Conservation (phyloP, 53 echinoderm and acorn worm species). For the Patiria pectinifera region DNA sequence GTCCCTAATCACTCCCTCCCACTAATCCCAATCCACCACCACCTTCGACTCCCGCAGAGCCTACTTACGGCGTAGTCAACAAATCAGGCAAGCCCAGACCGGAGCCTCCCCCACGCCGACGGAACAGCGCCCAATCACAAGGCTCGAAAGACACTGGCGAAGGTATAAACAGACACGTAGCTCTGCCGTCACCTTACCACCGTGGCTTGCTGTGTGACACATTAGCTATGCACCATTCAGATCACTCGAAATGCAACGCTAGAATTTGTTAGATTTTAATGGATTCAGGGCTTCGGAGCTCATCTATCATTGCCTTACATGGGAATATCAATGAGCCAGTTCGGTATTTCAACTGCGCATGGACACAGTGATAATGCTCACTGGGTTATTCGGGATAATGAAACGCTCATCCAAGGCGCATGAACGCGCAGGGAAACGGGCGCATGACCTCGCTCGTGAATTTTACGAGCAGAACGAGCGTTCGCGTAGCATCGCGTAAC, state of each 20-base stretch:
- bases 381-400: too few relatives aligned
- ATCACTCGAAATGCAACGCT: background rate
- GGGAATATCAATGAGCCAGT: too few relatives aligned
- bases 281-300: too few relatives aligned
- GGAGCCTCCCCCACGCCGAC: conserved; percentile 8
- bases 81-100: conserved; percentile 17
- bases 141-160: conserved; percentile 18
- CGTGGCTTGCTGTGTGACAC: background rate
- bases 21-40: background rate
- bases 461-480: too few relatives aligned
- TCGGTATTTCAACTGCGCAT: too few relatives aligned
- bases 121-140: conserved; percentile 26
- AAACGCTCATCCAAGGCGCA: too few relatives aligned
- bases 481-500: too few relatives aligned
- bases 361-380: too few relatives aligned
- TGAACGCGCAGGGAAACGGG: too few relatives aligned
- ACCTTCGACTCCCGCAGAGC: conserved; percentile 15
- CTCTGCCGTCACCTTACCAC: background rate
- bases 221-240: background rate
- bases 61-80: conserved; percentile 23
- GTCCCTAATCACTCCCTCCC: background rate
- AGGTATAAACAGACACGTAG: conserved; percentile 10
- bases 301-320: too few relatives aligned
- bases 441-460: too few relatives aligned
- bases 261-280: too few relatives aligned